A percentile compares a stretch with the other conserved stretches of the same genome.
Conservation (phyloP, 2,888 invertebrate species). For the Calephelis perditalis region DNA sequence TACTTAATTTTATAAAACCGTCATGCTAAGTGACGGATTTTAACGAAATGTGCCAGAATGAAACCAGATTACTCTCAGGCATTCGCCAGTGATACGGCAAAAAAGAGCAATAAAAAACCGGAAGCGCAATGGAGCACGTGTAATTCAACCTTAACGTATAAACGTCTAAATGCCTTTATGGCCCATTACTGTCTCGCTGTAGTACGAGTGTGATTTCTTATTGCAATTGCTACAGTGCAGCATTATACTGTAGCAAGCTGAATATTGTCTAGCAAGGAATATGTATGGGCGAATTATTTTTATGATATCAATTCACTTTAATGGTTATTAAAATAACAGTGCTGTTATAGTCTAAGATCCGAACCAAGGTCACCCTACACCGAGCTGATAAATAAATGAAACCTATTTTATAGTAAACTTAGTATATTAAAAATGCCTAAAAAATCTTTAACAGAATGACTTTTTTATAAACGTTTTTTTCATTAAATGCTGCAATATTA, state of each 20-base stretch:
- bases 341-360: background rate
- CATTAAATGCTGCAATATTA: too few relatives aligned
- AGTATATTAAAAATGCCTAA: too few relatives aligned
- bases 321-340: slow-evolving; percentile 8
- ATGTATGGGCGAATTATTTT: slow-evolving; percentile 10
- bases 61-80: slow-evolving; percentile 18
- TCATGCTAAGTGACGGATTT: slow-evolving; percentile 25
- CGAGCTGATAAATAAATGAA: too few relatives aligned
- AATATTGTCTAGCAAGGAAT: slow-evolving; percentile 11
- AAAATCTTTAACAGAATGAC: too few relatives aligned
- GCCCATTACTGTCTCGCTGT: slow-evolving; percentile 20
- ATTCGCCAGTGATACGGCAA: slow-evolving; percentile 18
- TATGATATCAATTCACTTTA: slow-evolving; percentile 1
- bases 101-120: slow-evolving; percentile 23
- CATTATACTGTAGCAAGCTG: slow-evolving; percentile 9
- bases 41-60: slow-evolving; percentile 18
- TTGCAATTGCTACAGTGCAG: slow-evolving; percentile 17
- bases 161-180: slow-evolving; percentile 23
- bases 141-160: slow-evolving; percentile 27
- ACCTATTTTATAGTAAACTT: too few relatives aligned
- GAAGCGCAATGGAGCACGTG: slow-evolving; percentile 23
- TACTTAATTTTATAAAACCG: slow-evolving; percentile 22
- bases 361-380: too few relatives aligned
- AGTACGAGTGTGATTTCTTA: slow-evolving; percentile 23
- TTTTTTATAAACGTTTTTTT: too few relatives aligned